phyloP scores from a whole-genome alignment of 2,888 invertebrate species.

The Melipona beecheii region DNA sequence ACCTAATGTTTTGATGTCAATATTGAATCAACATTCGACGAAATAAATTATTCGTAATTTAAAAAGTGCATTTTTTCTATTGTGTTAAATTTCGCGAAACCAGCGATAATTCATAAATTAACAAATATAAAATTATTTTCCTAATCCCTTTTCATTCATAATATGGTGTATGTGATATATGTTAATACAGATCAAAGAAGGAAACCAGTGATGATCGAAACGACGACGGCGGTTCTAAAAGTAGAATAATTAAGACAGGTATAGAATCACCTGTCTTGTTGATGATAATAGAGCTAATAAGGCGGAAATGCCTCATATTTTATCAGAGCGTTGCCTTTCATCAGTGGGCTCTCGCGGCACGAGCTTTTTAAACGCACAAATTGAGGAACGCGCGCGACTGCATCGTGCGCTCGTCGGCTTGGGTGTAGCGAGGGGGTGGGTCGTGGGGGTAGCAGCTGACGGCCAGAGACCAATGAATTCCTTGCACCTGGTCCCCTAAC shows the following conservation, averaged over 20 bases:
- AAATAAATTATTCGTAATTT: background rate
- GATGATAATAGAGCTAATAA: slow-evolving; percentile 42
- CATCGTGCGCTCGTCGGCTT: slow-evolving; percentile 30
- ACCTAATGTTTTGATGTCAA: background rate
- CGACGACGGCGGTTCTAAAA: background rate
- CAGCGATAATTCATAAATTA: background rate
- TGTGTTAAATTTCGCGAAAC: background rate
- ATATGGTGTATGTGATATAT: background rate
- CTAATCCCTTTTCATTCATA: background rate
- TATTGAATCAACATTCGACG: background rate
- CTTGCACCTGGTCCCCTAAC: slow-evolving; percentile 67
- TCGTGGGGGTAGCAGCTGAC: slow-evolving; percentile 71
- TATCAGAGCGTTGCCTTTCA: slow-evolving; percentile 55
- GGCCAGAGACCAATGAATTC: slow-evolving; percentile 56
- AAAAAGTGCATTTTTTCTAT: too few species aligned
- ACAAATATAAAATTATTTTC: background rate
- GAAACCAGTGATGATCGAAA: background rate
- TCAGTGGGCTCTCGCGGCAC: slow-evolving; percentile 32
- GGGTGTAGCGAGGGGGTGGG: slow-evolving; percentile 55
- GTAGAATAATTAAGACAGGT: background rate
- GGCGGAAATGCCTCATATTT: slow-evolving; percentile 57
- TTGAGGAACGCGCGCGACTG: slow-evolving; percentile 47
- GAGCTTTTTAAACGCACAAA: slow-evolving; percentile 55
- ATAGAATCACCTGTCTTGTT: slow-evolving; percentile 42
- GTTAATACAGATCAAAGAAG: background rate